These are phyloP conservation scores for Hypomecis atomaria DNA, from an alignment of 2,888 invertebrate species.

Conservation along the genomic window DNA sequence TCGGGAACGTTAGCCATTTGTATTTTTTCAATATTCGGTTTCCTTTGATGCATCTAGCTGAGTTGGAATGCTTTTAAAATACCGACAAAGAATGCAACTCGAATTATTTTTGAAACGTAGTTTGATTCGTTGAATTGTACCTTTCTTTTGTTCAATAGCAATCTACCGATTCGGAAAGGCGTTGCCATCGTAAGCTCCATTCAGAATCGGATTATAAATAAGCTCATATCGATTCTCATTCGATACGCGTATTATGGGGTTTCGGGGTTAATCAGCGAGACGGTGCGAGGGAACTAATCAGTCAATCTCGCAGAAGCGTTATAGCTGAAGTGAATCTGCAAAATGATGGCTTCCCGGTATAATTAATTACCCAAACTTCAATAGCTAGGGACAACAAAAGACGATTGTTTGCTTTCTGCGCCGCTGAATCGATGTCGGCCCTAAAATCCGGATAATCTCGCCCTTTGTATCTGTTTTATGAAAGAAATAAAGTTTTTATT, in stretches of 20 bases:
- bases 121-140: background rate
- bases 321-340: constrained; percentile 72
- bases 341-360: constrained; percentile 69
- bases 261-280: constrained; percentile 38
- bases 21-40: constrained; percentile 59
- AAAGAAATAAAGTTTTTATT: constrained; percentile 79
- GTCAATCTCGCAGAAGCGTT: constrained; percentile 64
- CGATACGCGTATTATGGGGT: constrained; percentile 38
- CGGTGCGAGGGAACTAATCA: constrained; percentile 59
- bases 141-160: constrained; percentile 2
- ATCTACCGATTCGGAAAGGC: constrained; percentile 8
- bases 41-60: constrained; percentile 38
- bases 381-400: constrained; percentile 76
- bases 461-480: constrained; percentile 76
- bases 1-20: constrained; percentile 48
- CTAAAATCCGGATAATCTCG: constrained; percentile 78
- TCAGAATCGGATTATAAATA: constrained; percentile 30
- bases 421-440: constrained; percentile 75
- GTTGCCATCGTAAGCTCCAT: constrained; percentile 20
- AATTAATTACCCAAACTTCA: constrained; percentile 80
- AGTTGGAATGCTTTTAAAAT: constrained; percentile 32
- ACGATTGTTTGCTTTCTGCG: constrained; percentile 78
- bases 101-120: constrained; percentile 15
- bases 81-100: constrained; percentile 13
- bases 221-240: constrained; percentile 33